These are phyloP conservation scores for Psammodynastes pulverulentus DNA, from an alignment of 2,113 vertebrate genomes.

Conservation along the genomic window DNA sequence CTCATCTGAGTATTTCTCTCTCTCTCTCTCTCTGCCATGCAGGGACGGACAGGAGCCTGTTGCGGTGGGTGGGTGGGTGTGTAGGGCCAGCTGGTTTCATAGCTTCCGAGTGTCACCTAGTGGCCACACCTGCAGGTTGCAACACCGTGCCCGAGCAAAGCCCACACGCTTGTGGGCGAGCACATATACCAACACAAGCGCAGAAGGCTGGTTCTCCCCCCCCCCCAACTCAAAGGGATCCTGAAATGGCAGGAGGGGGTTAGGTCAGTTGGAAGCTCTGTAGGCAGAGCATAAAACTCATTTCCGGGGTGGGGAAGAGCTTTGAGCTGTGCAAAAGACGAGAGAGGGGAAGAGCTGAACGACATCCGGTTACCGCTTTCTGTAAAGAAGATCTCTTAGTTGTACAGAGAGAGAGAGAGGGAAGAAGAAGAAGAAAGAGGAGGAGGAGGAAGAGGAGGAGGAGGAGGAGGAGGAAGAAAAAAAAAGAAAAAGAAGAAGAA, in stretches of 20 bases:
- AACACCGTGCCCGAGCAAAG: background rate
- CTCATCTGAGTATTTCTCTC: background rate
- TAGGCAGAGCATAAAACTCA: background rate
- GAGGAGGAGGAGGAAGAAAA: too few species aligned
- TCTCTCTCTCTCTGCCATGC: background rate
- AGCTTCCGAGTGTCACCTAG: background rate
- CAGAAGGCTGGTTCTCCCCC: background rate
- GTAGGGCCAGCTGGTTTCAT: too few species aligned
- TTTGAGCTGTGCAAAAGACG: background rate
- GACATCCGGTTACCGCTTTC: background rate
- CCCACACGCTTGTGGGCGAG: background rate
- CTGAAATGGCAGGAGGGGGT: background rate
- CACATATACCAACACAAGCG: too few species aligned
- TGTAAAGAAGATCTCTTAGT: background rate
- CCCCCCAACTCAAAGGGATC: background rate
- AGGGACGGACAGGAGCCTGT: background rate
- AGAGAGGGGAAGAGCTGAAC: background rate
- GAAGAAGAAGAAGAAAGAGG: too few species aligned
- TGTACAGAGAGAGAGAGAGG: background rate
- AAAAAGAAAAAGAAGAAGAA: too few species aligned
- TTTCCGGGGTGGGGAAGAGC: background rate
- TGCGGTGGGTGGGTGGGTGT: too few species aligned
- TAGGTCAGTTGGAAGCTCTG: background rate
- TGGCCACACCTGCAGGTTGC: background rate
- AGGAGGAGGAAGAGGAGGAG: too few species aligned